Conservation (phyloP, 2,888 invertebrate species). For the Agrochola lota region DNA sequence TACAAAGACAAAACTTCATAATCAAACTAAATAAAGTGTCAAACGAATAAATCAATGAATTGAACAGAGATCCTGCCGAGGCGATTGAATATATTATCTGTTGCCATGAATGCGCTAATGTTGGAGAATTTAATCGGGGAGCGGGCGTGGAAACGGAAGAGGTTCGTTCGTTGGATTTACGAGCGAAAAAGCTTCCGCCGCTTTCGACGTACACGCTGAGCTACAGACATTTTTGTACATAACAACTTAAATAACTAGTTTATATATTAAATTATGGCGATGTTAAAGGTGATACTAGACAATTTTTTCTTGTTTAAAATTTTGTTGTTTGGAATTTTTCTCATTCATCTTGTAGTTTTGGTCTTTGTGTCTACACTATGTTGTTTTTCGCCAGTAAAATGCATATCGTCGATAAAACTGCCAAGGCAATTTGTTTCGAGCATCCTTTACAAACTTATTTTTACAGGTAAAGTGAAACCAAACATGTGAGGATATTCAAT, state of each 20-base stretch:
- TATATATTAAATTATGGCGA: conserved; percentile 62
- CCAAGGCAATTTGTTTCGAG: not conserved
- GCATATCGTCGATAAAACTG: not conserved
- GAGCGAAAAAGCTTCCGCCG: conserved; percentile 81
- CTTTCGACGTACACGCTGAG: conserved; percentile 71
- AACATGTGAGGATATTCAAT: conserved; percentile 12
- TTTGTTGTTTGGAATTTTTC: not conserved
- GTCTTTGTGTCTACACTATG: not conserved
- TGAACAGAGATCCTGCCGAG: conserved; percentile 72
- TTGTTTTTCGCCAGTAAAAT: not conserved
- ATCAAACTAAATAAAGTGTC: conserved; percentile 59
- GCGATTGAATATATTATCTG: conserved; percentile 81
- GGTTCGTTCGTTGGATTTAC: conserved; percentile 79
- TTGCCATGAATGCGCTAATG: conserved; percentile 82
- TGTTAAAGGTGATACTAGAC: conserved; percentile 12
- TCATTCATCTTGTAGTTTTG: not conserved
- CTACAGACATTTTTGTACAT: conserved; percentile 71
- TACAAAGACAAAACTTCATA: conserved; percentile 38
- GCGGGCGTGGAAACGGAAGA: conserved; percentile 75
- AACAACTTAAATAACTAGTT: conserved; percentile 67
- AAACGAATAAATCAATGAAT: conserved; percentile 73
- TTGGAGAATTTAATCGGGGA: conserved; percentile 81
- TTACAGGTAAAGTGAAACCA: conserved; percentile 31
- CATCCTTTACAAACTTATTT: conserved; percentile 18
- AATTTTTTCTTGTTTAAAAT: conserved; percentile 7